phyloP scores from a whole-genome alignment of 2,797 vertebrate genomes.

The Muscicapa comitata region DNA sequence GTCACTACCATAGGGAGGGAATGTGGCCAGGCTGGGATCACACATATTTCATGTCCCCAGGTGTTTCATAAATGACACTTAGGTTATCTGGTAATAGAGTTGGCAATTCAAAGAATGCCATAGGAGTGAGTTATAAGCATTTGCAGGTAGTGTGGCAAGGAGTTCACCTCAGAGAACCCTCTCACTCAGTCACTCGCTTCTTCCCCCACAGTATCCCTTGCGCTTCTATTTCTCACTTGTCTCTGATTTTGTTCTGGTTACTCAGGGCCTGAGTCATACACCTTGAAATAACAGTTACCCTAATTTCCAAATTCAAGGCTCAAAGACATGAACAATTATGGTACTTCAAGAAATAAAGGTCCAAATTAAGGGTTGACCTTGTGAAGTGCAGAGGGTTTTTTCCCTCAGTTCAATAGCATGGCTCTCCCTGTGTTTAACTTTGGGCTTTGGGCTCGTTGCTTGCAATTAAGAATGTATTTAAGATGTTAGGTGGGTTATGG shows the following conservation, averaged over 20 bases:
- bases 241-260: conserved; percentile 15
- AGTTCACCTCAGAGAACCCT: not conserved
- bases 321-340: not conserved
- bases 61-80: not conserved
- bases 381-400: not conserved
- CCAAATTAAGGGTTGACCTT: not conserved
- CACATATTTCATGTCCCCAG: not conserved
- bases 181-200: not conserved
- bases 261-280: conserved; percentile 21
- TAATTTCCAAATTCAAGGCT: conserved; percentile 21
- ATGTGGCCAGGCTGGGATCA: not conserved
- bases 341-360: not conserved
- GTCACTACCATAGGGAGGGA: not conserved
- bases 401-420: not conserved
- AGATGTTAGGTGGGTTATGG: not conserved
- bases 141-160: not conserved
- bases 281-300: not conserved
- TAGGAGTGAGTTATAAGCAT: not conserved
- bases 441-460: not conserved
- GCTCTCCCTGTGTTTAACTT: not conserved
- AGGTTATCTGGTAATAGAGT: not conserved
- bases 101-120: not conserved
- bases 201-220: not conserved
- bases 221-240: not conserved
- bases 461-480: not conserved